Evolutionary conservation across 2,888 invertebrate species (phyloP).

Genomic region (Oligia fasciuncula): DNA sequence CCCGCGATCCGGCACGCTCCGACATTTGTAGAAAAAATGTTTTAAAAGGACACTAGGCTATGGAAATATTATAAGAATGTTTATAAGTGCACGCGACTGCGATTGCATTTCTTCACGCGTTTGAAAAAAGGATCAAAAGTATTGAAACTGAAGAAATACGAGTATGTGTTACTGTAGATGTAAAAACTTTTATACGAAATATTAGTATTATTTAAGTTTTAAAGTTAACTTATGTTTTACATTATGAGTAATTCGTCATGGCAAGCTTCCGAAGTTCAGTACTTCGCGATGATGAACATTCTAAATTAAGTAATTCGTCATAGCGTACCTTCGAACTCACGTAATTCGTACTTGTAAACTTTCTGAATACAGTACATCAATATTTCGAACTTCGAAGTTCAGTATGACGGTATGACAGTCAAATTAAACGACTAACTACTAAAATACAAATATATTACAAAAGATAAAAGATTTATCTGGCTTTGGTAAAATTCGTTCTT

Average conservation of each 20-base stretch:
- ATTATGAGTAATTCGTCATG: neutral
- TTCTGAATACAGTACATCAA: too few relatives aligned
- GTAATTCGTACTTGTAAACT: too few relatives aligned
- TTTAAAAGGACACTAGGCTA: slow-evolving; percentile 58
- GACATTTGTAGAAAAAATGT: slow-evolving; percentile 56
- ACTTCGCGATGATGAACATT: too few relatives aligned
- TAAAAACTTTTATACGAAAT: neutral
- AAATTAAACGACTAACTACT: too few relatives aligned
- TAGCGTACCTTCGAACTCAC: too few relatives aligned
- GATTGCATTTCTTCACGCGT: slow-evolving; percentile 45
- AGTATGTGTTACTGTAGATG: neutral
- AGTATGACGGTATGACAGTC: too few relatives aligned
- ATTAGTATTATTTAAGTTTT: neutral
- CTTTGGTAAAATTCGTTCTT: neutral
- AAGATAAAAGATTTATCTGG: neutral
- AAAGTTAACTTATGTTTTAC: neutral
- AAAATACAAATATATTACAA: too few relatives aligned
- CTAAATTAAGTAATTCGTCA: too few relatives aligned
- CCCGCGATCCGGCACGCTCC: slow-evolving; percentile 68
- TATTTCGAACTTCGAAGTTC: too few relatives aligned
- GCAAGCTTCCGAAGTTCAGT: too few relatives aligned
- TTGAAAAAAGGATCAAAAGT: slow-evolving; percentile 21
- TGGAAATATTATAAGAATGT: slow-evolving; percentile 62
- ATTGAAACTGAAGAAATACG: neutral
- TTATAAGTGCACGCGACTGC: slow-evolving; percentile 33